phyloP scores from a whole-genome alignment of 2,797 vertebrate species.

The Dendrocincla tyrannina region DNA sequence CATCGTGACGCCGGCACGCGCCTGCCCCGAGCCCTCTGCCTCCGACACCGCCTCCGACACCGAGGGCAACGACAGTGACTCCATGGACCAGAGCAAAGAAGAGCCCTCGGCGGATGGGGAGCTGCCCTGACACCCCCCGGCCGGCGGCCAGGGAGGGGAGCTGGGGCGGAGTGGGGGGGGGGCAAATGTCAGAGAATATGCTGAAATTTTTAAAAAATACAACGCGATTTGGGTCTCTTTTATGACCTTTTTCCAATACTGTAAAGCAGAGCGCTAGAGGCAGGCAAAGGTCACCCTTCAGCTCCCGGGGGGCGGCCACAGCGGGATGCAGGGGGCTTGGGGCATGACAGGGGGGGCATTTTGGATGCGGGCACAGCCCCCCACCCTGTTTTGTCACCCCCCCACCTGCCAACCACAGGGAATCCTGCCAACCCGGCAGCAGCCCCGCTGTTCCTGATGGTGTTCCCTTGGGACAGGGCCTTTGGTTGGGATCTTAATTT shows the following conservation, averaged over 20 bases:
- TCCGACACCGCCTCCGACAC: conserved; percentile 93
- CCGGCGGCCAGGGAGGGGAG: neutral
- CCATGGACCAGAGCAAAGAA: conserved; percentile 80
- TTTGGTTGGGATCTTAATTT: conserved; percentile 45
- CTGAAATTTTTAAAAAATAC: conserved; percentile 81
- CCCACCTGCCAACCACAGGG: neutral
- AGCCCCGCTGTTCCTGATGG: neutral
- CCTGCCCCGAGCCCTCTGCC: conserved; percentile 81
- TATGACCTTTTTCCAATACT: conserved; percentile 82
- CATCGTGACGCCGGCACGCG: conserved; percentile 87
- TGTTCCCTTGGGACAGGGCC: neutral
- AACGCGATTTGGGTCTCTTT: conserved; percentile 79
- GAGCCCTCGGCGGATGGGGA: conserved; percentile 72
- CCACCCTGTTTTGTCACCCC: neutral
- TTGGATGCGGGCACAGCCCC: neutral
- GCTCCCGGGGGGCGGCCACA: neutral
- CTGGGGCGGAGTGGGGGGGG: neutral
- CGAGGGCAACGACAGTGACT: conserved; percentile 80
- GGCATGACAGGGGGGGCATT: neutral
- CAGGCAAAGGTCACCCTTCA: conserved; percentile 40
- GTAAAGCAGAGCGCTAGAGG: conserved; percentile 70
- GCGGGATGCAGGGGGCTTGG: neutral
- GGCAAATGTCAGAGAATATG: conserved; percentile 36
- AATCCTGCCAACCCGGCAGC: neutral
- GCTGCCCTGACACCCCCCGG: conserved; percentile 84